Evolutionary conservation across 1,140 invertebrate species (phyloP), one percentile per base, ranked within the genome.

Genomic region (Trichonephila inaurata): DNA sequence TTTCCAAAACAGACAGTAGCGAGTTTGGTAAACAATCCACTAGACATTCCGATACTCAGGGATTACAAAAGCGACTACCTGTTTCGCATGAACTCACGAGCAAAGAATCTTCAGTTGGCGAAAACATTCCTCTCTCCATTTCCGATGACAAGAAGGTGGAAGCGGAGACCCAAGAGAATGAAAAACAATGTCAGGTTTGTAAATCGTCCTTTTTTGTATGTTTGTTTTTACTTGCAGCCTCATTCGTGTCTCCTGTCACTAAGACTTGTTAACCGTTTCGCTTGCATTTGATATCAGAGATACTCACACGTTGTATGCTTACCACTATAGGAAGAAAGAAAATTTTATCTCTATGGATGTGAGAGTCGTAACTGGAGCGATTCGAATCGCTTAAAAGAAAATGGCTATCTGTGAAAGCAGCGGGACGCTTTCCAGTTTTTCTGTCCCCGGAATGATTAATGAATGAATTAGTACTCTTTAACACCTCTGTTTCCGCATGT

Each of bases 121-220:
- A 66, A 66, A 66, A 66, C n/a, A 28, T 72, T 72, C 14, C 16
- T 72, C 14, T 24, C 28, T 10, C n/a, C 69, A 72, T 24, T 72
- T 16, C 69, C 16, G 69, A 2, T 72, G 69, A 72, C 69, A 72
- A 28, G 69, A 72, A 72, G 10, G 69, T 5, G 69, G 69, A 72
- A 28, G 69, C n/a, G 14, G 69, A 28, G n/a, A 72, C 1, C 69
- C n/a, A 4, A 72, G 69, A 7, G 24, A 33, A 33, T 58, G 44
- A 85, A 85, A 85, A 44, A 60, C 82, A 85, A 85, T 85, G 82
- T 51, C 82, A 51, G 44, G 82, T 51, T 60, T 85, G 40, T 24
- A 16, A 18, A 72, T 72, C 33, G 69, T 33, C 14, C 69, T 72
- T 72, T 72, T 72, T 40, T 40, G 2, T 40, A 2, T 3, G 33